Evolutionary conservation across 2,888 invertebrate species (phyloP), one percentile per base, ranked within the genome.

Genomic region (Drosophila phalerata): DNA sequence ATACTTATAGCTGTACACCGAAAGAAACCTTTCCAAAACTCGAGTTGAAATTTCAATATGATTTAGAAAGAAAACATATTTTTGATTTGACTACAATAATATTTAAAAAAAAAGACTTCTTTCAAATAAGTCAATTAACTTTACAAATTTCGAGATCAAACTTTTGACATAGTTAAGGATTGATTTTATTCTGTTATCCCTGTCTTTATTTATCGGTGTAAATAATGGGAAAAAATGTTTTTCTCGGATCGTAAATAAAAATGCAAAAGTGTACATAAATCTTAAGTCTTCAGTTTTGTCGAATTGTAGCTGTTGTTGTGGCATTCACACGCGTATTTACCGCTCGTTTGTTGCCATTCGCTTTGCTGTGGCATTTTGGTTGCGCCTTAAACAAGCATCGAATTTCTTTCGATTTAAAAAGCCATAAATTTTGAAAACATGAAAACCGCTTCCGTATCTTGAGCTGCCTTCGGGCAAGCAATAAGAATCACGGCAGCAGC

Each of bases 331-430:
- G 56, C 42, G 48, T 56, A 51, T 69, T 56, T 60, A 58, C 42
- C 51, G 52, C 52, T 51, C 32, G 32, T 45, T 52, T 40, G n/a
- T 49, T 47, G 45, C 22, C 47, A 19, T 52, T 53, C 42, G 22
- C 40, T 52, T 73, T 42, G 57, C 68, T 48, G 57, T 76, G 60
- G 57, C 60, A 66, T 11, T 65, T 78, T 68, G 63, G 57, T 28
- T 53, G 67, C 34, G 73, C 72, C 82, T 81, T 83, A 73, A 85
- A 74, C 66, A 79, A 78, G 76, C 79, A 77, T 81, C 69, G 78
- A 85, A 81, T 81, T 85, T 87, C 80, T 69, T 85, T 85, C 81
- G 83, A 85, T 85, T 86, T 85, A 83, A 86, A 83, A 83, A 66
- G 62, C 74, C 69, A 87, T 87, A 85, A 78, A 87, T 78, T 78